Evolutionary conservation across 2,888 invertebrate species (phyloP), one percentile per base, ranked within the genome.

Genomic region (Drosophila algonquin): DNA sequence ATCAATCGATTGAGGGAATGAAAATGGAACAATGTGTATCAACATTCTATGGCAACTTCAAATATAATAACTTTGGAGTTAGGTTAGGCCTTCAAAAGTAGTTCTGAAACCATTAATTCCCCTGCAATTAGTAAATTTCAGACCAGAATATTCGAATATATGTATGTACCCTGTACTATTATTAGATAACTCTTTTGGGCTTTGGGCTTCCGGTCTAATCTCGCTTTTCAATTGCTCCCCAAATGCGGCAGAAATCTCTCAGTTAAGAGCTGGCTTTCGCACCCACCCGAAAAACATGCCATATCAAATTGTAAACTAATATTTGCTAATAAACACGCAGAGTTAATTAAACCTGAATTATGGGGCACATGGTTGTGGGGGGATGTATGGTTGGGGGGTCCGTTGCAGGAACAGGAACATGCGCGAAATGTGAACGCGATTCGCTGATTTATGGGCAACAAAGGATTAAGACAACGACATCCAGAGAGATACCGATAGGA

Each of bases 331-430:
- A 90, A 90, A 90, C 90, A 81, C 73, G 40, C 69, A 52, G 80
- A 89, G 90, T 90, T 90, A 90, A 90, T 90, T 90, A 90, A 89
- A 89, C 86, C 83, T 90, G 87, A 90, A 87, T 90, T 90, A 90
- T 90, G 89, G 76, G 70, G 71, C 80, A 71, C 75, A 73, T 71
- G 82, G 53, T 2, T 8, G 6, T 30, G 30, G 30, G 30, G 30
- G 30, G 30, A 1, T 7, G 30, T 7, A 5, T 24, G 24, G 4
- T 5, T 5, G 30, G 30, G 14, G 30, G 10, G 35, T 12, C 18
- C 9, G 53, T 6, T 35, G 59, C 73, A 65, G 79, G 61, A 84
- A 80, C 71, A 79, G 80, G 58, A 80, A 80, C 75, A 76, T 73
- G 76, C 67, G 75, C 73, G 74, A 78, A 81, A 81, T 81, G 81